Conservation (phyloP, 2,797 vertebrate species). For the Haliaeetus albicilla region DNA sequence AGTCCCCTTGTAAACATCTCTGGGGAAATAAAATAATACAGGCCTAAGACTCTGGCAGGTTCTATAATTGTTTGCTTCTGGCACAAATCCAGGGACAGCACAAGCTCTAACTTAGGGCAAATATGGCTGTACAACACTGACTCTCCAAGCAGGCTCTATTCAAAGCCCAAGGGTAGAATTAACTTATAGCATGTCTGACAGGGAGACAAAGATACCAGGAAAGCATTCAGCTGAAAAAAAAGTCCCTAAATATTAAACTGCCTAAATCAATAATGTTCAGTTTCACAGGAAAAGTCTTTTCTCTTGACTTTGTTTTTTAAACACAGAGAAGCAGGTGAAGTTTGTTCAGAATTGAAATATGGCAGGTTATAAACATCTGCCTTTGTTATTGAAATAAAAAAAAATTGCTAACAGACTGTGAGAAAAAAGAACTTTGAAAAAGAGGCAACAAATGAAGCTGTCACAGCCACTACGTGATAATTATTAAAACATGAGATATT, state of each 20-base stretch:
- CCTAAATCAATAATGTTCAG: neutral
- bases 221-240: neutral
- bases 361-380: neutral
- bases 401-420: neutral
- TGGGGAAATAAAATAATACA: slow-evolving; percentile 66
- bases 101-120: slow-evolving; percentile 29
- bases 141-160: neutral
- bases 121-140: neutral
- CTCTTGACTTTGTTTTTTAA: neutral
- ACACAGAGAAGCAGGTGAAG: neutral
- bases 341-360: neutral
- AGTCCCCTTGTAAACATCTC: slow-evolving; percentile 28
- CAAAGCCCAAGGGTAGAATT: neutral
- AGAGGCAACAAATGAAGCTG: neutral
- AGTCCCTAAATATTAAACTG: neutral
- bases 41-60: slow-evolving; percentile 37
- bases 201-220: neutral
- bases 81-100: slow-evolving; percentile 49
- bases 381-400: neutral
- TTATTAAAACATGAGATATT: neutral
- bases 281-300: neutral
- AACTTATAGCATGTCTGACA: neutral
- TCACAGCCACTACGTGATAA: accelerated
- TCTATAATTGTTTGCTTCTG: slow-evolving; percentile 64
- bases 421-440: neutral